phyloP scores from a whole-genome alignment of 2,888 invertebrate species.

The Lasioglossum vierecki region DNA sequence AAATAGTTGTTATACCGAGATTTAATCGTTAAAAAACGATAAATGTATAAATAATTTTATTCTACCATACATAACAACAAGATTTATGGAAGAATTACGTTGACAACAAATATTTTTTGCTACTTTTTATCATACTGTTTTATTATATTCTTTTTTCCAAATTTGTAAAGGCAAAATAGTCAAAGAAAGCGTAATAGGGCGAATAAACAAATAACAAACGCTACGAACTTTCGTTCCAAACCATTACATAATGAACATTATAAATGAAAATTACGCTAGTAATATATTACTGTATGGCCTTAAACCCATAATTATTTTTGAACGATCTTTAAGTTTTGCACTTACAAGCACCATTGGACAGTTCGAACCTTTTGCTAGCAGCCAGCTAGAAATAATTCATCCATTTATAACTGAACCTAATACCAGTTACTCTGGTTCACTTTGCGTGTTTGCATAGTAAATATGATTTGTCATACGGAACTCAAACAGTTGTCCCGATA shows the following conservation, averaged over 20 bases:
- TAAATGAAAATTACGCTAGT: not conserved
- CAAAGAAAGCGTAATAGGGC: not conserved
- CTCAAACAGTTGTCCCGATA: not conserved
- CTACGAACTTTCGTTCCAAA: too few species aligned
- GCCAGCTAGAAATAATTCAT: slow-evolving; percentile 61
- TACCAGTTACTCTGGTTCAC: slow-evolving; percentile 31
- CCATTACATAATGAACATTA: too few species aligned
- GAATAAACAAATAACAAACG: not conserved
- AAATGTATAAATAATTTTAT: not conserved
- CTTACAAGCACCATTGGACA: slow-evolving; percentile 15
- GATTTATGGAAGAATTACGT: too few species aligned
- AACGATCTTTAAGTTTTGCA: not conserved
- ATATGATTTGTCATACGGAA: slow-evolving; percentile 15
- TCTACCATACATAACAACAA: not conserved
- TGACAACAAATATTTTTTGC: not conserved
- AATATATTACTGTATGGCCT: not conserved
- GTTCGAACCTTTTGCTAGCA: slow-evolving; percentile 42
- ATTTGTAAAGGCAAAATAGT: too few species aligned
- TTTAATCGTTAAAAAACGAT: not conserved
- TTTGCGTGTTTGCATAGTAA: slow-evolving; percentile 35
- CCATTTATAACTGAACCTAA: slow-evolving; percentile 57
- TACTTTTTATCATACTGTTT: not conserved
- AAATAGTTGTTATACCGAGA: not conserved
- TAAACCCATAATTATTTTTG: not conserved
- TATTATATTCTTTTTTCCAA: too few species aligned